These are phyloP conservation scores for Cylloceria caligata DNA, from an alignment of 2,888 invertebrate genomes.

Conservation along the genomic window DNA sequence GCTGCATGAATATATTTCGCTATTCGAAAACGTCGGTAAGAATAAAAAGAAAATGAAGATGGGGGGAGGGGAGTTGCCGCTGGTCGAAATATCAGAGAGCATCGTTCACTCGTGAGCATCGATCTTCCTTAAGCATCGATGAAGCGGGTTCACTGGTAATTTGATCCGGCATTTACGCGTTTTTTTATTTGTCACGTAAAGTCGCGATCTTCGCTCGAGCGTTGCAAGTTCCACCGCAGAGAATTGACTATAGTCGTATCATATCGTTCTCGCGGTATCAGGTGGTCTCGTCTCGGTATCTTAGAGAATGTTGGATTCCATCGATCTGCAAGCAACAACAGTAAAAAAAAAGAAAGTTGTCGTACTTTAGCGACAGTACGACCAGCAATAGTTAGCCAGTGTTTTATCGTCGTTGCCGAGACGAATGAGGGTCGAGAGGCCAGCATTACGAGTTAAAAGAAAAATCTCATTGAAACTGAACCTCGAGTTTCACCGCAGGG, in stretches of 20 bases:
- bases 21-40: not conserved
- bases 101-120: conserved; percentile 16
- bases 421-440: conserved; percentile 13
- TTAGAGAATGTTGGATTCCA: not conserved
- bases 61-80: conserved; percentile 13
- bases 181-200: conserved; percentile 37
- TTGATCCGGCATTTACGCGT: conserved; percentile 40
- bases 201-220: conserved; percentile 8
- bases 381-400: not conserved
- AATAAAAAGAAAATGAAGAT: conserved; percentile 31
- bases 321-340: not conserved
- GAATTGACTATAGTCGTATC: not conserved
- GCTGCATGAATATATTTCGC: conserved; percentile 20
- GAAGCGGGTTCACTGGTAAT: conserved; percentile 47
- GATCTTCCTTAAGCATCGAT: conserved; percentile 51
- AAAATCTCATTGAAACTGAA: not conserved
- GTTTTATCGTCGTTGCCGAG: not conserved
- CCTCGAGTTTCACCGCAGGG: conserved; percentile 45
- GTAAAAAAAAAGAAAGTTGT: no score
- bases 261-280: conserved; percentile 8
- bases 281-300: not conserved
- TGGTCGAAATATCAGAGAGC: conserved; percentile 18
- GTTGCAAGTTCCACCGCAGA: not conserved
- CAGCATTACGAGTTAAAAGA: not conserved
- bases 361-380: no score